Evolutionary conservation across 2,797 vertebrate genomes (phyloP).

Genomic region (Phyllotis vaccarum): DNA sequence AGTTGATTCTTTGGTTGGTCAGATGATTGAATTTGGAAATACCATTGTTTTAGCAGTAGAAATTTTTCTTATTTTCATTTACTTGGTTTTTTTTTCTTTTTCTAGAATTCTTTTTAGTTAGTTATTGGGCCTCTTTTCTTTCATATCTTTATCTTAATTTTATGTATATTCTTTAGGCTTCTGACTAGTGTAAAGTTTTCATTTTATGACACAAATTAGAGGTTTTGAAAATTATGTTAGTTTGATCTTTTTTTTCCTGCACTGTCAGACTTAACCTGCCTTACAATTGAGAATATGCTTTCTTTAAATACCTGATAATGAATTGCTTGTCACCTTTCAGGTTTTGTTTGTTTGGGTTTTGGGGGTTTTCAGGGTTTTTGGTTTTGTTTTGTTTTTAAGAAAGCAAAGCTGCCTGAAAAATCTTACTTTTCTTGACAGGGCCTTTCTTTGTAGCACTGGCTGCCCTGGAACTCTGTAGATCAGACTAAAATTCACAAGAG

Average conservation of each 20-base stretch:
- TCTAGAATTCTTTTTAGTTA: conserved; percentile 24
- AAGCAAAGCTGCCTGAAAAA: not conserved
- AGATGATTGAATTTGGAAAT: conserved; percentile 58
- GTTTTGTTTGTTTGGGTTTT: not conserved
- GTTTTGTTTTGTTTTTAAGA: conserved; percentile 10
- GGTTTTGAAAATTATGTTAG: conserved; percentile 35
- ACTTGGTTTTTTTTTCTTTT: not conserved
- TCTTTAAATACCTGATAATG: not conserved
- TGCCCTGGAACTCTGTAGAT: not conserved
- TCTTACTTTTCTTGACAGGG: not conserved
- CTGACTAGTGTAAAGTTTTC: conserved; percentile 45
- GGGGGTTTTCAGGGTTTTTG: too few relatives aligned
- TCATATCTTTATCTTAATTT: conserved; percentile 24
- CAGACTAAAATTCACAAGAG: not conserved
- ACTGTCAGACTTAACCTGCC: not conserved
- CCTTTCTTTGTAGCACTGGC: not conserved
- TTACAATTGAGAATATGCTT: conserved; percentile 10
- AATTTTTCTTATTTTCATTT: conserved; percentile 42
- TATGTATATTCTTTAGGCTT: not conserved
- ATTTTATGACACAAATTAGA: conserved; percentile 32
- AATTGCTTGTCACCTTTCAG: not conserved
- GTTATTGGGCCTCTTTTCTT: not conserved
- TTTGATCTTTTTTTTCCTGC: conserved; percentile 6
- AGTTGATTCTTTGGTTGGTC: conserved; percentile 3
- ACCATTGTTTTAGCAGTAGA: not conserved